phyloP scores from a whole-genome alignment of 2,797 vertebrate genomes.

The Sebastes umbrosus region DNA sequence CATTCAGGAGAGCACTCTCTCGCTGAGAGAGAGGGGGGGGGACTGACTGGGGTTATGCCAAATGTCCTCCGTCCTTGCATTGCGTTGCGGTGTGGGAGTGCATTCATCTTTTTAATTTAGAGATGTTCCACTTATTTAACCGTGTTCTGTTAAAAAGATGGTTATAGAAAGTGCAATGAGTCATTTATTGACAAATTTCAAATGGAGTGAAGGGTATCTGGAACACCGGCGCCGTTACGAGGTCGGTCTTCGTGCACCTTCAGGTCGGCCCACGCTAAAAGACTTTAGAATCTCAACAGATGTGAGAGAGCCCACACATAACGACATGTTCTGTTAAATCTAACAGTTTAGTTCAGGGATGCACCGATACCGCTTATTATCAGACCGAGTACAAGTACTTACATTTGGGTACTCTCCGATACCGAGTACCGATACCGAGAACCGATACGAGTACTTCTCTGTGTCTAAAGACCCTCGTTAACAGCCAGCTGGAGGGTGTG shows the following conservation, averaged over 20 bases:
- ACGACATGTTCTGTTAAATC: too few species aligned
- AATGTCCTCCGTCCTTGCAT: slow-evolving; percentile 23
- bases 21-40: slow-evolving; percentile 22
- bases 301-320: too few species aligned
- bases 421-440: too few species aligned
- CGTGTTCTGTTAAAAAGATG: background rate
- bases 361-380: too few species aligned
- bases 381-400: too few species aligned
- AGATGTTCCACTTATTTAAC: slow-evolving; percentile 21
- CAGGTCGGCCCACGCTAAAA: too few species aligned
- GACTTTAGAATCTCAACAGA: too few species aligned
- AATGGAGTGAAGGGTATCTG: slow-evolving; percentile 15
- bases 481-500: too few species aligned
- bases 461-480: too few species aligned
- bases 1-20: slow-evolving; percentile 47
- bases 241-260: background rate
- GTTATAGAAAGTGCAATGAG: slow-evolving; percentile 33
- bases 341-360: too few species aligned
- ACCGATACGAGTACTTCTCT: too few species aligned
- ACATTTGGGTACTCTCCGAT: too few species aligned
- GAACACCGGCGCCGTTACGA: slow-evolving; percentile 27
- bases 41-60: slow-evolving; percentile 20
- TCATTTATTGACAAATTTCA: slow-evolving; percentile 37
- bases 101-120: slow-evolving; percentile 37
- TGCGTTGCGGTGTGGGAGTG: slow-evolving; percentile 1